These are phyloP conservation scores for Gambusia holbrooki DNA, from an alignment of 2,113 vertebrate genomes.

Conservation along the genomic window DNA sequence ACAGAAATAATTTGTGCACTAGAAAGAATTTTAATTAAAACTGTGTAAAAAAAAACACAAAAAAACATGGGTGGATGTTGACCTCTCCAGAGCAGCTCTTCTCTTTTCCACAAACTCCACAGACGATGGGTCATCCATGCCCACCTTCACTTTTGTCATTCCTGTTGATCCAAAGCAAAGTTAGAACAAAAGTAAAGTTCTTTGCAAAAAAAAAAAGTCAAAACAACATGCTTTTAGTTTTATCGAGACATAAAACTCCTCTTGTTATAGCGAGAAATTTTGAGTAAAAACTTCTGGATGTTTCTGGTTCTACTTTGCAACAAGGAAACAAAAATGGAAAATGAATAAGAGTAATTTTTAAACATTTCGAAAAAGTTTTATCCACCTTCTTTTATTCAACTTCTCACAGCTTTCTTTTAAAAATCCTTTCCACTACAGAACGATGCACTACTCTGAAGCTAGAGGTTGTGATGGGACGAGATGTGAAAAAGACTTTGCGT, in stretches of 20 bases:
- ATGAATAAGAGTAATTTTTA: too few species aligned
- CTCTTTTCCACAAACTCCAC: conserved; percentile 94
- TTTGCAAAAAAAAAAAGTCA: too few species aligned
- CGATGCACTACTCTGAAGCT: background rate
- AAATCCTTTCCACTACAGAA: background rate
- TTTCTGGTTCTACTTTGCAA: too few species aligned
- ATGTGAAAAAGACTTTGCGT: too few species aligned
- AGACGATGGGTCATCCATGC: conserved; percentile 96
- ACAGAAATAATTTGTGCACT: background rate
- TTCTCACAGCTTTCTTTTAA: background rate
- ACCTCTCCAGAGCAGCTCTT: conserved; percentile 94
- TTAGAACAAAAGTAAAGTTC: background rate
- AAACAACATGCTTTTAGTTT: too few species aligned
- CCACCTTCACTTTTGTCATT: conserved; percentile 99
- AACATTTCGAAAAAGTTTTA: too few species aligned
- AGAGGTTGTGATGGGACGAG: background rate
- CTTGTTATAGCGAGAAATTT: too few species aligned
- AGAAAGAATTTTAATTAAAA: background rate
- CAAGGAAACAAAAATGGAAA: too few species aligned
- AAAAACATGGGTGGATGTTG: background rate
- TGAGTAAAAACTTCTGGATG: too few species aligned
- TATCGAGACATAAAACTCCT: too few species aligned
- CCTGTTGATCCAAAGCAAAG: conserved; percentile 74
- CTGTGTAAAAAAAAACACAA: background rate
- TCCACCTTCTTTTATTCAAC: too few species aligned